Evolutionary conservation across 2,797 vertebrate genomes (phyloP).

Genomic region (Syngnathus rostellatus): DNA sequence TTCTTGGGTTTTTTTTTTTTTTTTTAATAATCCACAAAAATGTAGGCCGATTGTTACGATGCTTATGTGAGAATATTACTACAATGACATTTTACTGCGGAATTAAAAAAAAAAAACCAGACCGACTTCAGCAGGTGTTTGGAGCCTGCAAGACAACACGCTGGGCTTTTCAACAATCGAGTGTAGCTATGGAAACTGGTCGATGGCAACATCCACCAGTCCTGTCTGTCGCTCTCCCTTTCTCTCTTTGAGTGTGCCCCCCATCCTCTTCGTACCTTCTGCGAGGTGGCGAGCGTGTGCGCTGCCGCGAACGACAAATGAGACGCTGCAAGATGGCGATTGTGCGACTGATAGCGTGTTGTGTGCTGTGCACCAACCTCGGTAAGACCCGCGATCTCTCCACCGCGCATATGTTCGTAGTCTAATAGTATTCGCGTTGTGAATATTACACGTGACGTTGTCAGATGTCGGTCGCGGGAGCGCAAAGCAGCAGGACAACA

Average conservation of each 20-base stretch:
- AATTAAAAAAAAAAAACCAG: too few relatives aligned
- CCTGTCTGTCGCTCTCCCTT: conserved; percentile 24
- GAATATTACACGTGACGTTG: not conserved
- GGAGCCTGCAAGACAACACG: conserved; percentile 36
- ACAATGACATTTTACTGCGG: not conserved
- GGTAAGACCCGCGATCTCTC: conserved; percentile 52
- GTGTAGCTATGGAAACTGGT: conserved; percentile 73
- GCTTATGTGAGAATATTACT: not conserved
- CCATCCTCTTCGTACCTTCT: conserved; percentile 52
- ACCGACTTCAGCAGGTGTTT: not conserved
- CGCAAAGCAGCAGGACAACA: not conserved
- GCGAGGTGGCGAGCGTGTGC: conserved; percentile 53
- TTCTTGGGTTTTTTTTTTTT: too few relatives aligned
- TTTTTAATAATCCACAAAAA: too few relatives aligned
- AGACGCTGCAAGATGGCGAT: conserved; percentile 73
- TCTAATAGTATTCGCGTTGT: not conserved
- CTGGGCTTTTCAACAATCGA: conserved; percentile 11
- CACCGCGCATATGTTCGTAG: not conserved
- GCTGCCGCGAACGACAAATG: conserved; percentile 40
- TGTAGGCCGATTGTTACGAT: too few relatives aligned
- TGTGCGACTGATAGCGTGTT: conserved; percentile 40
- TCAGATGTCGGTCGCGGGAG: not conserved
- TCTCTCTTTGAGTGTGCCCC: conserved; percentile 18
- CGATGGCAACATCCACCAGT: conserved; percentile 69
- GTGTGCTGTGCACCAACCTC: conserved; percentile 50